Evolutionary conservation across 2,797 vertebrate genomes (phyloP).

Genomic region (Chanos chanos): DNA sequence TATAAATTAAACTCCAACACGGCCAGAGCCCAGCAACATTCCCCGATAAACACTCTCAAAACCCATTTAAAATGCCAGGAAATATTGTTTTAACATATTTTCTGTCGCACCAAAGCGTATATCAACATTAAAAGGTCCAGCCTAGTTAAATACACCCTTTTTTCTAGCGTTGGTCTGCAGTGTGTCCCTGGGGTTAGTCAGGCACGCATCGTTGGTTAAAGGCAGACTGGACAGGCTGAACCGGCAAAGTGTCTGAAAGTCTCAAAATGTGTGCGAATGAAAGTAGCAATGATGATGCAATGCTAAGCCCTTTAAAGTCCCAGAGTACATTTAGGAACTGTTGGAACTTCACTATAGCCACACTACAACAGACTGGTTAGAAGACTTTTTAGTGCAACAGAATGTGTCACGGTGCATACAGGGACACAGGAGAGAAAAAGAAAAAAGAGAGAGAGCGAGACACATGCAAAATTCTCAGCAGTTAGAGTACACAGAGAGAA

Average conservation of each 20-base stretch:
- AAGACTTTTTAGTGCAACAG: conserved; percentile 53
- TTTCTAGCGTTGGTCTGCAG: neutral
- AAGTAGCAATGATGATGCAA: conserved; percentile 43
- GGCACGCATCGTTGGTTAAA: conserved; percentile 50
- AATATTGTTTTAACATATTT: conserved; percentile 64
- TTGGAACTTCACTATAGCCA: no score
- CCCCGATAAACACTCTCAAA: conserved; percentile 50
- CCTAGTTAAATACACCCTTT: neutral
- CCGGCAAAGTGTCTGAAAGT: no score
- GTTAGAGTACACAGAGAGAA: conserved; percentile 3
- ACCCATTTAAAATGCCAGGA: conserved; percentile 47
- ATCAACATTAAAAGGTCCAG: conserved; percentile 45
- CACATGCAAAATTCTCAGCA: neutral
- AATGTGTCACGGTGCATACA: neutral
- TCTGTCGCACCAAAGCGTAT: conserved; percentile 43
- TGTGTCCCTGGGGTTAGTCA: conserved; percentile 55
- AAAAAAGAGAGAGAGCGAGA: neutral
- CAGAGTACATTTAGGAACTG: conserved; percentile 66
- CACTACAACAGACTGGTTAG: conserved; percentile 53
- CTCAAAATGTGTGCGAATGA: conserved; percentile 50
- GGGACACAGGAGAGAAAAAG: no score
- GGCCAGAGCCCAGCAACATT: conserved; percentile 41
- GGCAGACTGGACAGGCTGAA: conserved; percentile 58
- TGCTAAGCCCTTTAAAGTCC: conserved; percentile 64
- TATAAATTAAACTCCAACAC: conserved; percentile 58